These are phyloP conservation scores for Microhierax caerulescens DNA, from an alignment of 2,797 vertebrate genomes.

Conservation along the genomic window DNA sequence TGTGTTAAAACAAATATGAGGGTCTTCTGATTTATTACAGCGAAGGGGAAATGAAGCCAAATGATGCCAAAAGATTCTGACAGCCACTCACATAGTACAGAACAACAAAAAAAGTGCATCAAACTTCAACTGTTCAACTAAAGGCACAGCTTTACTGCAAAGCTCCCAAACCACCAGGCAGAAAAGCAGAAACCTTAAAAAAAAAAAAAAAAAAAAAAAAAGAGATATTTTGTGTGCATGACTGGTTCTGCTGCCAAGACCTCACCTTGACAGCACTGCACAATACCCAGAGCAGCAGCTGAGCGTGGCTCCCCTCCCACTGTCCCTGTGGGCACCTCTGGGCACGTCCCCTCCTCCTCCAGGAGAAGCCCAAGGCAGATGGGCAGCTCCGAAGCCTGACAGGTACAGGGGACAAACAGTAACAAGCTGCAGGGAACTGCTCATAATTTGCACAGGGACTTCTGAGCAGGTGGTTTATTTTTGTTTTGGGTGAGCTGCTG, in stretches of 20 bases:
- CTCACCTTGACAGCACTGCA: background rate
- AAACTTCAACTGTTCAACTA: conserved; percentile 28
- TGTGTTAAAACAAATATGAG: background rate
- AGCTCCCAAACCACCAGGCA: background rate
- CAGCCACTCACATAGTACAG: background rate
- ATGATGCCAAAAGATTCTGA: conserved; percentile 9
- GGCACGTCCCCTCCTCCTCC: conserved; percentile 14
- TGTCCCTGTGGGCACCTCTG: conserved; percentile 12
- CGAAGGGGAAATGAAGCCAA: conserved; percentile 14
- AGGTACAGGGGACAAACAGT: background rate
- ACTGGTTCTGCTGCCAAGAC: background rate
- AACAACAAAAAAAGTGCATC: background rate
- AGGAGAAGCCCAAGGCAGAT: background rate
- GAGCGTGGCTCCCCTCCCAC: background rate
- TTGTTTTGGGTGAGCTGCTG: background rate
- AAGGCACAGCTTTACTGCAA: background rate
- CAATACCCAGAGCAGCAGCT: background rate
- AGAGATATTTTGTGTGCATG: background rate
- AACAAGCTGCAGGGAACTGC: background rate
- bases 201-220: background rate
- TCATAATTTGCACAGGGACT: background rate
- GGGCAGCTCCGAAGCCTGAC: background rate
- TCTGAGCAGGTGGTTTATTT: background rate
- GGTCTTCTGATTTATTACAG: background rate
- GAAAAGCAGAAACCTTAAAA: conserved; percentile 3